Percentiles rank a stretch among this genome's conserved stretches.
These are phyloP conservation scores for Zosterops pallidus DNA, from an alignment of 2,113 vertebrate species.

Conservation along the genomic window DNA sequence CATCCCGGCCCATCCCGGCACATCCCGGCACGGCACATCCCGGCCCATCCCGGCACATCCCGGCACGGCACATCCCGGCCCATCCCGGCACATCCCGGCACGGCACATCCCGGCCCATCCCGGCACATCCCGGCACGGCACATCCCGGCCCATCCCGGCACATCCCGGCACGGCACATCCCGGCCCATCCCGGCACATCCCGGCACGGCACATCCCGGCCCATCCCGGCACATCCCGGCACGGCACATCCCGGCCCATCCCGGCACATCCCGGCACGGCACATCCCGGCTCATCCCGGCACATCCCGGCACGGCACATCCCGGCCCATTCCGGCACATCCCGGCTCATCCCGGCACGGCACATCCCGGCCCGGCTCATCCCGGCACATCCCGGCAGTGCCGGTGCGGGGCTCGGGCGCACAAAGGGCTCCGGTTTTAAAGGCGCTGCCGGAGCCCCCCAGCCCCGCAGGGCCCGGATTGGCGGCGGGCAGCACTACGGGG, in stretches of 20 bases:
- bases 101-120: too few species aligned
- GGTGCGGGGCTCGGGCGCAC: neutral
- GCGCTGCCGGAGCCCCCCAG: slow-evolving; percentile 5
- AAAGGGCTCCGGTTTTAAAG: slow-evolving; percentile 47
- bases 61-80: neutral
- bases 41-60: too few species aligned
- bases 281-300: too few species aligned
- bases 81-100: too few species aligned
- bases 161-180: neutral
- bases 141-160: too few species aligned
- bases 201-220: too few species aligned
- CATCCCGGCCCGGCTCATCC: too few species aligned
- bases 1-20: too few species aligned
- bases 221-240: neutral
- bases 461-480: slow-evolving; percentile 44
- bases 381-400: neutral
- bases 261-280: too few species aligned
- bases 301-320: neutral
- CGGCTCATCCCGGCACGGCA: neutral
- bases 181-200: neutral
- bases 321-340: too few species aligned
- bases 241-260: neutral
- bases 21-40: neutral
- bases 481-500: neutral
- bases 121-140: neutral